A percentile compares a stretch with the other conserved stretches of the same genome.
These are phyloP conservation scores for Sinocyclocheilus grahami DNA, from an alignment of 2,113 vertebrate genomes.

Conservation along the genomic window DNA sequence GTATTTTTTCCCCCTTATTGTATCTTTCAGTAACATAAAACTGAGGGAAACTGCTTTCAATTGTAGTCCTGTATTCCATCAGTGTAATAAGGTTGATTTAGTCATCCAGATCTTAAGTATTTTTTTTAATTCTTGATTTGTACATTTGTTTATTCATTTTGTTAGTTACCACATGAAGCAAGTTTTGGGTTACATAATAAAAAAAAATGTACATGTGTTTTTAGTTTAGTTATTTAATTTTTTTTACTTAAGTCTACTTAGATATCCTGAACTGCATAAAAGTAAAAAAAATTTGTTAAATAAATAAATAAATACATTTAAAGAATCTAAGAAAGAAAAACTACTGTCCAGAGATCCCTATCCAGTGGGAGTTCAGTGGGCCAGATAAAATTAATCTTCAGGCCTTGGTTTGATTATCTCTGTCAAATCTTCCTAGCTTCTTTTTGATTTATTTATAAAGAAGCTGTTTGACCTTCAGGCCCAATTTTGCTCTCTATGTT, in stretches of 20 bases:
- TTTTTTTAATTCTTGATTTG: neutral
- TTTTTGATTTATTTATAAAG: slow-evolving; percentile 53
- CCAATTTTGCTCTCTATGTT: slow-evolving; percentile 35
- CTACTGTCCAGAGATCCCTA: slow-evolving; percentile 4
- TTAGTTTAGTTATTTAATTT: no score
- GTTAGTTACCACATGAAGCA: neutral
- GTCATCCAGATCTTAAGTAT: neutral
- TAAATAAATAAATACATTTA: neutral
- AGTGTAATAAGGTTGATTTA: neutral
- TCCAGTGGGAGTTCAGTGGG: neutral
- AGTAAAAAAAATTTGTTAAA: no score
- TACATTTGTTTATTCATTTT: neutral
- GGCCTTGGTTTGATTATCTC: slow-evolving; percentile 45
- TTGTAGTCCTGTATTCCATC: neutral
- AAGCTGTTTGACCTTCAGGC: slow-evolving; percentile 48
- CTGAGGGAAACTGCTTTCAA: neutral
- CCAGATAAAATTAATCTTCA: slow-evolving; percentile 31
- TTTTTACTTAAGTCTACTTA: neutral
- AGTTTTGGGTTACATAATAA: neutral
- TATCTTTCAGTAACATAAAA: neutral
- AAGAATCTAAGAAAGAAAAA: slow-evolving; percentile 4
- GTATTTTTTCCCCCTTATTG: neutral
- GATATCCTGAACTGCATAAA: neutral
- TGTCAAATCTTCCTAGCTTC: slow-evolving; percentile 41
- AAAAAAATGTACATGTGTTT: neutral